Base-by-base conservation (phyloP, 2,113 vertebrate genomes). In the Procavia capensis region DNA sequence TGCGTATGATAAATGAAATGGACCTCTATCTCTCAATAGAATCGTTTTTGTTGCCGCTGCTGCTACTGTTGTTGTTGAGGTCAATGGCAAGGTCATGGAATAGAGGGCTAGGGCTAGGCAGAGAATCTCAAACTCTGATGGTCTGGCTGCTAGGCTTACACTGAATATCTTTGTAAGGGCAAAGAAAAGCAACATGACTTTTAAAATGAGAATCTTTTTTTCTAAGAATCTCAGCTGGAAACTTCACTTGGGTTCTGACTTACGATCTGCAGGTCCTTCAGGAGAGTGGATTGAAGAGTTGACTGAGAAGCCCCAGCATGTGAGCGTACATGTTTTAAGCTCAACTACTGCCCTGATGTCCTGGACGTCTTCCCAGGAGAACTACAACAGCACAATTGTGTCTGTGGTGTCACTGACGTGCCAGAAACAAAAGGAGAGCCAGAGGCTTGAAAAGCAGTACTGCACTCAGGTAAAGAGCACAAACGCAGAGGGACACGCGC, bases 391-490 rank as follows among this genome's bases (percentile, higher is more conserved):
- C 95, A 99, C 99, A 83, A 98, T 99, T 2, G 98, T 99, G 97
- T 99, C 99, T 0, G 99, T 99, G 84, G 95, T 99, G 4, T 99
- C 99, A 0, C 98, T 99, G 45, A 99, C 99, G 45, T 99, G 99
- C 95, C 98, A 98, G 91, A 99, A 99, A 31, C 99, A 99, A 31
- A 99, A 99, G 89, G 98, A 98, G 57, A 99, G 98, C 84, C 99
- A 99, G 98, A 98, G 99, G 95, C 99, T 99, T 95, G 99, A 99
- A 96, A 99, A 97, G 80, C 98, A 98, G 45, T 99, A 99, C 97
- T 99, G 99, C 97, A 98, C 97, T 0, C 98, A 99, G 99, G 99
- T 99, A 98, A 96, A 94, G n/a, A 1, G 0, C 1, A 3, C 0
- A 29, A 1, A 11, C 0, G 2, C 1, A 0, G 11, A 8, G 0